These are phyloP conservation scores for Melanocharis versteri DNA, from an alignment of 2,113 vertebrate species.

Conservation along the genomic window DNA sequence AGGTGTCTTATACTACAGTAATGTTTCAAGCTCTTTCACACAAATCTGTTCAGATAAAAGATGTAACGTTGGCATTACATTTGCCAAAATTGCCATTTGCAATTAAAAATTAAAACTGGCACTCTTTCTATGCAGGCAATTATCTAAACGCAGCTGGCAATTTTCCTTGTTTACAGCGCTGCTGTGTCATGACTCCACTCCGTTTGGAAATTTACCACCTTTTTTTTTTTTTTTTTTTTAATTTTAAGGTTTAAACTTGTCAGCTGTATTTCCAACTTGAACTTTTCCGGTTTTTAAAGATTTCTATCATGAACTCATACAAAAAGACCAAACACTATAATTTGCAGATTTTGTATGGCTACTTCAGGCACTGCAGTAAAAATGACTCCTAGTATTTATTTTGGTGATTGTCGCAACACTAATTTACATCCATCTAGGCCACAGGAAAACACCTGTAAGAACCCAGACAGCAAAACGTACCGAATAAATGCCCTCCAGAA, in stretches of 20 bases:
- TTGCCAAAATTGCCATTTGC: conserved; percentile 79
- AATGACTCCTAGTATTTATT: not conserved
- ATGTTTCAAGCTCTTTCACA: conserved; percentile 49
- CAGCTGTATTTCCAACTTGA: not conserved
- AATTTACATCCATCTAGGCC: not conserved
- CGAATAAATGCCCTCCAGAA: not conserved
- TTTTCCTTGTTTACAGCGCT: conserved; percentile 70
- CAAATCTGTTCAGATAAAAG: conserved; percentile 45
- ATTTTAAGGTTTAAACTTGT: conserved; percentile 34
- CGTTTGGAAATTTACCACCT: conserved; percentile 41
- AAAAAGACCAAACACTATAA: not conserved
- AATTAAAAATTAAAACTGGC: conserved; percentile 80
- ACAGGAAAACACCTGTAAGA: not conserved
- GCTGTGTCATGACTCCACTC: conserved; percentile 65
- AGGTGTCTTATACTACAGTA: not conserved
- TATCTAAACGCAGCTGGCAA: conserved; percentile 75
- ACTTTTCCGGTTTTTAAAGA: not conserved
- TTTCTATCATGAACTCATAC: not conserved
- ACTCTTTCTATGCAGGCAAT: conserved; percentile 66
- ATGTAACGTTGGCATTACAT: conserved; percentile 57
- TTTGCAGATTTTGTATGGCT: not conserved
- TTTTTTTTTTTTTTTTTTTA: not conserved
- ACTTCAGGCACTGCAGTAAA: not conserved
- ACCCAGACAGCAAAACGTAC: not conserved
- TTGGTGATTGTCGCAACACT: not conserved